Evolutionary conservation across 2,888 invertebrate genomes (phyloP).

Genomic region (Ennomos fuscantarius): DNA sequence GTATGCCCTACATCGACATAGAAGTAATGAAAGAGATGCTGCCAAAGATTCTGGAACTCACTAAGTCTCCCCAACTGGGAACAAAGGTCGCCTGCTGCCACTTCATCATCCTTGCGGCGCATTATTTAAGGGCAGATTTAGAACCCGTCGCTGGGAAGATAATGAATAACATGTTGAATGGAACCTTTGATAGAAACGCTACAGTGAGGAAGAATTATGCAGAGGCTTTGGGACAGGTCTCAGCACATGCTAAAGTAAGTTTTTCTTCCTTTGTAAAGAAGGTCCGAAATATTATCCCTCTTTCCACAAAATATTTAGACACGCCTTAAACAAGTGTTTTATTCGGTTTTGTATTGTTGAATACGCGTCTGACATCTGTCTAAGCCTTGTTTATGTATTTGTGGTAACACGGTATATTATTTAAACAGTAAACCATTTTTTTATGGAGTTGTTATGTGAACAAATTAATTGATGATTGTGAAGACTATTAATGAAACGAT

Average conservation of each 20-base stretch:
- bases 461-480: too few relatives aligned
- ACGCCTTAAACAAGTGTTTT: too few relatives aligned
- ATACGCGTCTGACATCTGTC: too few relatives aligned
- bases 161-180: conserved; percentile 87
- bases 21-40: conserved; percentile 91
- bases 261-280: too few relatives aligned
- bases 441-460: too few relatives aligned
- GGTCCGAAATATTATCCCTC: too few relatives aligned
- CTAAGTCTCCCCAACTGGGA: conserved; percentile 93
- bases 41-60: conserved; percentile 92
- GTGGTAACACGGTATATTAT: too few relatives aligned
- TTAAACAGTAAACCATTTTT: too few relatives aligned
- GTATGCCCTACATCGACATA: conserved; percentile 90
- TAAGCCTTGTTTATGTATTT: too few relatives aligned
- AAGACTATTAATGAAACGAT: too few relatives aligned
- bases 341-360: too few relatives aligned
- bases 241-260: conserved; percentile 90
- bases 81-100: conserved; percentile 93
- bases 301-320: too few relatives aligned
- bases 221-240: conserved; percentile 93
- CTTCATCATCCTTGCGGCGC: conserved; percentile 89
- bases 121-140: conserved; percentile 81
- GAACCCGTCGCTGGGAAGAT: conserved; percentile 86
- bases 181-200: conserved; percentile 93
- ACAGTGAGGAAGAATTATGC: conserved; percentile 94